Evolutionary conservation across 1,140 invertebrate genomes (phyloP).

Genomic region (Acromyrmex heyeri): DNA sequence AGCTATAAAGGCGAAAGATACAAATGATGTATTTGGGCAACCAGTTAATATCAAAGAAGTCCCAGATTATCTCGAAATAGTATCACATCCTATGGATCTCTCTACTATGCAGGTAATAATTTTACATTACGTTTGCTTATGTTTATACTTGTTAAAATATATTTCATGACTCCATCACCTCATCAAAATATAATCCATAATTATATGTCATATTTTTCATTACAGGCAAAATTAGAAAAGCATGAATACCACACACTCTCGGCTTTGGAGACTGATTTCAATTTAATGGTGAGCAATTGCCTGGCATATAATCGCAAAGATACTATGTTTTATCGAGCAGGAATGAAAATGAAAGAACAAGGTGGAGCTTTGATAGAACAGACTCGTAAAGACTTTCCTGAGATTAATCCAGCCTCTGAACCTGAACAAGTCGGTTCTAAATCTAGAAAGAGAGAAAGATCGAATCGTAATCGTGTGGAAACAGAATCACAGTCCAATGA

Average conservation of each 20-base stretch:
- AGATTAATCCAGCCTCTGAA: constrained; percentile 88
- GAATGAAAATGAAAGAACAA: constrained; percentile 95
- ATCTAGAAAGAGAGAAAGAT: constrained; percentile 81
- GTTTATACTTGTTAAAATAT: constrained; percentile 12
- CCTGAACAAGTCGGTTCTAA: constrained; percentile 68
- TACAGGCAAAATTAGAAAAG: constrained; percentile 90
- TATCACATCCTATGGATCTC: constrained; percentile 98
- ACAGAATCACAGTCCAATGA: constrained; percentile 78
- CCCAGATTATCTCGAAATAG: constrained; percentile 96
- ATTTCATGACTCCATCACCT: neutral
- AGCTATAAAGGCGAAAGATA: constrained; percentile 92
- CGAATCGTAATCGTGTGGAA: constrained; percentile 80
- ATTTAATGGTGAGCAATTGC: constrained; percentile 98
- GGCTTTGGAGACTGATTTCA: constrained; percentile 95
- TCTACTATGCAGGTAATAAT: constrained; percentile 93
- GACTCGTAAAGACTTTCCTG: constrained; percentile 89
- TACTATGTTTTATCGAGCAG: constrained; percentile 95
- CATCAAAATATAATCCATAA: constrained; percentile 4
- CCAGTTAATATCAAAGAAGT: constrained; percentile 97
- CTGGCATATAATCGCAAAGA: constrained; percentile 98
- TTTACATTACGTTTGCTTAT: neutral
- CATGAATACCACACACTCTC: constrained; percentile 93
- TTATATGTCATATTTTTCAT: constrained; percentile 64
- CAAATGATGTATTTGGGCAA: constrained; percentile 95
- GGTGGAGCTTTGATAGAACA: constrained; percentile 92